A percentile compares a stretch with the other conserved stretches of the same genome.
phyloP scores from a whole-genome alignment of 2,888 invertebrate genomes.

The Lottia scabra region DNA sequence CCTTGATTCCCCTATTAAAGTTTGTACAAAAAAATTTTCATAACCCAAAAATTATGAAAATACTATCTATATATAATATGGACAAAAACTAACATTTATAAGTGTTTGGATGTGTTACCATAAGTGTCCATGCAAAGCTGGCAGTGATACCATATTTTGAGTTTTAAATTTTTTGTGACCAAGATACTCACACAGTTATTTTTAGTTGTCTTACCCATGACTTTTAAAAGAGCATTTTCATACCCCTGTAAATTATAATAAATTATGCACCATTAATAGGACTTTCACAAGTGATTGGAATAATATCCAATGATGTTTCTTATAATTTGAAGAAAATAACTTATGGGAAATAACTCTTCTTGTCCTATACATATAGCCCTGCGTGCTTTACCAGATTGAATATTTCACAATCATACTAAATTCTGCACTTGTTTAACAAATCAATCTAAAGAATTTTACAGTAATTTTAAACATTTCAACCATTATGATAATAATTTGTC shows the following conservation, averaged over 20 bases:
- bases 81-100: background rate
- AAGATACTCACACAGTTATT: slow-evolving; percentile 70
- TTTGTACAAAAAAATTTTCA: too few relatives aligned
- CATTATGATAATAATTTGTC: background rate
- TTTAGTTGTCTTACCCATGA: slow-evolving; percentile 99
- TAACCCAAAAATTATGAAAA: too few relatives aligned
- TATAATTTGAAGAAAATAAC: too few relatives aligned
- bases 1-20: too few relatives aligned
- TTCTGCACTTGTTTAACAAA: too few relatives aligned
- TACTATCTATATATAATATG: too few relatives aligned
- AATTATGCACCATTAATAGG: background rate
- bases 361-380: too few relatives aligned
- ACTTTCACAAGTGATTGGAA: background rate
- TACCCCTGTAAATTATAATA: slow-evolving; percentile 81
- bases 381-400: too few relatives aligned
- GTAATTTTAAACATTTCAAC: background rate
- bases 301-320: too few relatives aligned
- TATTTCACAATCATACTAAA: too few relatives aligned
- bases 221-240: slow-evolving; percentile 97
- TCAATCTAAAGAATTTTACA: background rate
- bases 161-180: slow-evolving; percentile 4
- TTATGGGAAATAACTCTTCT: too few relatives aligned
- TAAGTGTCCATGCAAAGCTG: slow-evolving; percentile 5
- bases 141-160: background rate
- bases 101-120: background rate